These are phyloP conservation scores for Druon quercuslanigerum DNA, from an alignment of 1,140 invertebrate genomes.

Conservation along the genomic window DNA sequence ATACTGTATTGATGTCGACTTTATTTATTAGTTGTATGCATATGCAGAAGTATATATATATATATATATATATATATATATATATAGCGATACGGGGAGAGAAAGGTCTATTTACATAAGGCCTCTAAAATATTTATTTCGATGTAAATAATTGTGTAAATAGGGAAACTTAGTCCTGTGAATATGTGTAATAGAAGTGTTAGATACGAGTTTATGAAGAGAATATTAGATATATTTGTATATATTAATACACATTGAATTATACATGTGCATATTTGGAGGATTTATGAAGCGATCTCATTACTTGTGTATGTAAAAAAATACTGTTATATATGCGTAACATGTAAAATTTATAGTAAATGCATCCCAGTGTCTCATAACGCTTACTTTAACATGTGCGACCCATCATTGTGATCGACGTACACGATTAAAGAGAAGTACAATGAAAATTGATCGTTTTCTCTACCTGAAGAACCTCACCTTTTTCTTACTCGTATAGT, in stretches of 20 bases:
- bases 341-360: conserved; percentile 36
- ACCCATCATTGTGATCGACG: conserved; percentile 52
- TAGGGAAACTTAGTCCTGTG: conserved; percentile 46
- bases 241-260: conserved; percentile 31
- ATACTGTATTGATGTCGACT: conserved; percentile 56
- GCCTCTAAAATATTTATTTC: conserved; percentile 52
- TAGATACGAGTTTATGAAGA: conserved; percentile 45
- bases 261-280: conserved; percentile 37
- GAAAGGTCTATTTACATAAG: conserved; percentile 36
- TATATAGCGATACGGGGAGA: too few relatives aligned
- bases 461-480: background rate
- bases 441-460: conserved; percentile 35
- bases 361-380: conserved; percentile 43
- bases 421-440: conserved; percentile 51
- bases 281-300: conserved; percentile 52
- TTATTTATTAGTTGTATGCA: conserved; percentile 50
- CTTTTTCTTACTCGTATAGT: background rate
- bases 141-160: conserved; percentile 69
- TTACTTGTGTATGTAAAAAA: conserved; percentile 31
- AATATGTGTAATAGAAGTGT: conserved; percentile 58
- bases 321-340: conserved; percentile 31
- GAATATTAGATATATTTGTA: conserved; percentile 5
- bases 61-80: conserved; percentile 34
- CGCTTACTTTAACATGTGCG: conserved; percentile 51
- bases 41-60: conserved; percentile 38